These are phyloP conservation scores for Cygnus olor DNA, from an alignment of 2,797 vertebrate species.

Conservation along the genomic window DNA sequence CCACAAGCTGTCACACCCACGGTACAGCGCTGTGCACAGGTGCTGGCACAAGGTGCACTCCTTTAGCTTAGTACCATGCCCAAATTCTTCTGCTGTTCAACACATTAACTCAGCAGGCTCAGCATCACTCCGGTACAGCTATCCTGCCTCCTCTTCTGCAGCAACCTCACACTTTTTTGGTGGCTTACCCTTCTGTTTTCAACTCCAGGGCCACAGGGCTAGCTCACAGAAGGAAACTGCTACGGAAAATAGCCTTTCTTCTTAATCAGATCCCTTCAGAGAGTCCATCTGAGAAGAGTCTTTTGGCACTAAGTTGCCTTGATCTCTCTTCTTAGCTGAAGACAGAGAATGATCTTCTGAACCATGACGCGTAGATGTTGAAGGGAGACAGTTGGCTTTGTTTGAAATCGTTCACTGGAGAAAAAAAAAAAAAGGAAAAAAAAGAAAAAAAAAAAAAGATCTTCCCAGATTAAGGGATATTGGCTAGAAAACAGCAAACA, in stretches of 20 bases:
- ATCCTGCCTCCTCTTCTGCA: neutral
- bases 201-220: neutral
- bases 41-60: neutral
- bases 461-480: neutral
- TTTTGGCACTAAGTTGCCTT: neutral
- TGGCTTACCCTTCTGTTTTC: neutral
- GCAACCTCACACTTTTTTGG: neutral
- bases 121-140: neutral
- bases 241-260: neutral
- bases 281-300: neutral
- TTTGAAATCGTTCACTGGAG: neutral
- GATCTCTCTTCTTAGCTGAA: conserved; percentile 5
- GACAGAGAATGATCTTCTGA: conserved; percentile 20
- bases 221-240: neutral
- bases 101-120: neutral
- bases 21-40: neutral
- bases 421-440: neutral
- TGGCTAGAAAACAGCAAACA: neutral
- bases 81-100: neutral
- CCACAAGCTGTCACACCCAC: neutral
- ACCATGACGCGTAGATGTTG: neutral
- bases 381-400: neutral
- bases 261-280: conserved; percentile 1
- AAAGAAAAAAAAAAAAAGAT: neutral
- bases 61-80: neutral